Conservation (phyloP, 2,888 invertebrate species). For the Eristalinus sepulchralis region DNA sequence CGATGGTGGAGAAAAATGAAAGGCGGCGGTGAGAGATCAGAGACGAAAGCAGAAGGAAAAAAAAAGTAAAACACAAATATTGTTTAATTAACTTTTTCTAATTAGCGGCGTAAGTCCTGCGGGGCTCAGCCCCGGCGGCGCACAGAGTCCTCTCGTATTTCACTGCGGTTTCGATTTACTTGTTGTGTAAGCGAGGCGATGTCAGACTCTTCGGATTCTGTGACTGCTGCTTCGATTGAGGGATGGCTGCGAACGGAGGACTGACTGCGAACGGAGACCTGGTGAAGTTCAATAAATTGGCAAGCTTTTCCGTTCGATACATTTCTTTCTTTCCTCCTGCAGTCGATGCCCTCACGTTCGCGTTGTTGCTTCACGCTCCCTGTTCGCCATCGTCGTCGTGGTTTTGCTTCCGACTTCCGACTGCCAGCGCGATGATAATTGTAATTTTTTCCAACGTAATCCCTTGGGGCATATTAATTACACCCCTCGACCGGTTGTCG, state of each 20-base stretch:
- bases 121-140: not conserved
- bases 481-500: not conserved
- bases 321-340: constrained; percentile 15
- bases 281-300: constrained; percentile 56
- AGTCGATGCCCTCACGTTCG: not conserved
- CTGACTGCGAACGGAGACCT: not conserved
- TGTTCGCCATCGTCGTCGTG: not conserved
- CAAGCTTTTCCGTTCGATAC: constrained; percentile 43
- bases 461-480: not conserved
- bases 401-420: too few species aligned
- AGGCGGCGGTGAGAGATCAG: not conserved
- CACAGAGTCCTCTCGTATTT: constrained; percentile 4
- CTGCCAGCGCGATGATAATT: constrained; percentile 1
- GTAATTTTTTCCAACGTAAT: not conserved
- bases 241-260: not conserved
- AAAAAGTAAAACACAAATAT: constrained; percentile 20
- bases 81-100: constrained; percentile 54
- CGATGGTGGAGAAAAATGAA: not conserved
- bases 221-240: not conserved
- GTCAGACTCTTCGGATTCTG: not conserved
- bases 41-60: not conserved
- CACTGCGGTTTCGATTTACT: constrained; percentile 3
- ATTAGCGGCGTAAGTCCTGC: constrained; percentile 32
- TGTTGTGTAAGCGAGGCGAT: not conserved
- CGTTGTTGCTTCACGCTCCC: not conserved